Conservation (phyloP, 2,888 invertebrate species). For the Nemoura dubitans region DNA sequence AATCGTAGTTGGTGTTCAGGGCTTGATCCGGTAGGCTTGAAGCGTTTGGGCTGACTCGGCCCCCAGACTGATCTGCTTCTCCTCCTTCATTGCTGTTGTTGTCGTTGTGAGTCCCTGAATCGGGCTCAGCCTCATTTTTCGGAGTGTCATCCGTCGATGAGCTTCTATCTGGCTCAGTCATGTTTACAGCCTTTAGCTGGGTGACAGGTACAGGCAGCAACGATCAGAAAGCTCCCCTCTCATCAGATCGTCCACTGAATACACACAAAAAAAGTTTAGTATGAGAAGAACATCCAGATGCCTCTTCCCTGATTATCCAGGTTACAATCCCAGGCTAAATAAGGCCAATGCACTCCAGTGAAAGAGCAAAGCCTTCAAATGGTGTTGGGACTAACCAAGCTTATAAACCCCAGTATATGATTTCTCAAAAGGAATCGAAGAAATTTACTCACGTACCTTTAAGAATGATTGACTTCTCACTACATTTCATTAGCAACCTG, state of each 20-base stretch:
- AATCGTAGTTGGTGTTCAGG: conserved; percentile 67
- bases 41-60: conserved; percentile 47
- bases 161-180: conserved; percentile 50
- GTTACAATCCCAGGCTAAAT: conserved; percentile 41
- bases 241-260: conserved; percentile 3
- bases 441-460: not conserved
- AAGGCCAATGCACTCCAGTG: conserved; percentile 41
- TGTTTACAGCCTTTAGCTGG: conserved; percentile 35
- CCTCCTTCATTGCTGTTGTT: conserved; percentile 52
- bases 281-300: not conserved
- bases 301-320: conserved; percentile 26
- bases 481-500: conserved; percentile 43
- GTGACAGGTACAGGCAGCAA: not conserved
- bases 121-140: conserved; percentile 61
- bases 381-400: not conserved
- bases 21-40: conserved; percentile 54
- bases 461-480: not conserved
- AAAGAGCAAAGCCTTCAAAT: conserved; percentile 22
- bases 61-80: conserved; percentile 51
- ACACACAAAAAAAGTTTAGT: not conserved
- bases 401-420: not conserved
- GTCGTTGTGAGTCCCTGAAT: conserved; percentile 52
- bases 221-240: not conserved
- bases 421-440: not conserved
- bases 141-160: conserved; percentile 49